phyloP scores from a whole-genome alignment of 2,113 vertebrate genomes.

The Telmatochromis sp. region DNA sequence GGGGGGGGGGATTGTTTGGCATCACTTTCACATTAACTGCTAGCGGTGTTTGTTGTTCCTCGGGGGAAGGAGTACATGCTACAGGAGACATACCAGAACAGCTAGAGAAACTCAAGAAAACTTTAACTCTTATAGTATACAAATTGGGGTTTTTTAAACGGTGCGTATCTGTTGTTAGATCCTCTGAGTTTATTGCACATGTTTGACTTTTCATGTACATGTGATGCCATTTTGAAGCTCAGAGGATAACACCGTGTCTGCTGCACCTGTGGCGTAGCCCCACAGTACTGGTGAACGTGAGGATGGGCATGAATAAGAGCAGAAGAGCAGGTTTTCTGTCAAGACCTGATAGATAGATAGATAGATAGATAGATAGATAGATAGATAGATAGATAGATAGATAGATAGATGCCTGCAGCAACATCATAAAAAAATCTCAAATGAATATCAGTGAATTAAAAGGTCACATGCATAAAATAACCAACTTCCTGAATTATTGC shows the following conservation, averaged over 20 bases:
- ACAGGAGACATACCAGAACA: not conserved
- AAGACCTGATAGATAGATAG: slow-evolving; percentile 10
- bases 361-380: slow-evolving; percentile 21
- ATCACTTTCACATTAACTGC: not conserved
- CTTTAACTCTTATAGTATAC: not conserved
- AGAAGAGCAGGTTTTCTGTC: slow-evolving; percentile 44
- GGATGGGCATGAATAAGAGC: slow-evolving; percentile 52
- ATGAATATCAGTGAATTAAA: not conserved
- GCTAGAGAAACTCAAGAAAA: not conserved
- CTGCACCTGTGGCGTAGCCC: not conserved
- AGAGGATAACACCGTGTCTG: slow-evolving; percentile 11
- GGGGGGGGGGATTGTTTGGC: not conserved
- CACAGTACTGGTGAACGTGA: not conserved
- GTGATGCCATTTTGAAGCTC: slow-evolving; percentile 4
- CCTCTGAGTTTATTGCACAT: not conserved
- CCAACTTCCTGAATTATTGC: not conserved
- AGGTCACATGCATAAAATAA: not conserved
- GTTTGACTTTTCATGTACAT: not conserved
- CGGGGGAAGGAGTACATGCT: not conserved
- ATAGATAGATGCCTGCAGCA: slow-evolving; percentile 19
- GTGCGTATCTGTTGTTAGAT: slow-evolving; percentile 1
- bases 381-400: slow-evolving; percentile 28
- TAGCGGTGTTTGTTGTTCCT: not conserved
- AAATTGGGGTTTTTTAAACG: not conserved
- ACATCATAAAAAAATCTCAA: not conserved